Evolutionary conservation across 2,888 invertebrate species (phyloP), one percentile per base, ranked within the genome.

Genomic region (Dorcus hopei): DNA sequence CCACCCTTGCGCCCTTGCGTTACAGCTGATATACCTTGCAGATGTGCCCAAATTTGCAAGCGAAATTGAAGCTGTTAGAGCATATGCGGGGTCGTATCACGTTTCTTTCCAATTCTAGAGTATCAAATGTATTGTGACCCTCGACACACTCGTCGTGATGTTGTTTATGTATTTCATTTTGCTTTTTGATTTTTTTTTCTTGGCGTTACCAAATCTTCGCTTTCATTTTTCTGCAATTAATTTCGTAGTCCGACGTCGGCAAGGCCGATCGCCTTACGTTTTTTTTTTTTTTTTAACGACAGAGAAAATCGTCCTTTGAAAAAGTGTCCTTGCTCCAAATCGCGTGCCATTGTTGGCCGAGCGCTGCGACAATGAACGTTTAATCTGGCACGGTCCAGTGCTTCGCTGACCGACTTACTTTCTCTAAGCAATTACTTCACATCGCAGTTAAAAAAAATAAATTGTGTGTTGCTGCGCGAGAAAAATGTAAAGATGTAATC

Each of bases 41-140:
- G 57, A 66, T 61, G 62, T 51, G 42, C 61, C n/a, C 42, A 57
- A 57, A 52, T 67, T 64, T 68, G 64, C 61, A 61, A 62, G 68
- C 61, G 52, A 57, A 57, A 49, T 58, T 40, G 40, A 33, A 19
- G 66, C 68, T 69, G 69, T 70, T 66, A 69, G 11, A 71, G 53
- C 50, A 65, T 61, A 56, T 47, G 52, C 7, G 60, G 65, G 52
- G 57, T 61, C 54, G 68, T 69, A 71, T 71, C 70, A 68, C 68
- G 57, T 64, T 59, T 49, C 57, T 49, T 65, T 61, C 62, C 14
- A 45, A 56, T 57, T 63, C 16, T 50, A 61, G 65, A 16, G 42
- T 14, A 56, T 59, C 58, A 58, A 58, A 58, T 57, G 59, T 58
- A 55, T 64, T 65, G 62, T 62, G 66, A 38, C 26, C 26, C 26